Conservation (phyloP, 1,140 invertebrate genomes). For the Catajapyx aquilonaris region DNA sequence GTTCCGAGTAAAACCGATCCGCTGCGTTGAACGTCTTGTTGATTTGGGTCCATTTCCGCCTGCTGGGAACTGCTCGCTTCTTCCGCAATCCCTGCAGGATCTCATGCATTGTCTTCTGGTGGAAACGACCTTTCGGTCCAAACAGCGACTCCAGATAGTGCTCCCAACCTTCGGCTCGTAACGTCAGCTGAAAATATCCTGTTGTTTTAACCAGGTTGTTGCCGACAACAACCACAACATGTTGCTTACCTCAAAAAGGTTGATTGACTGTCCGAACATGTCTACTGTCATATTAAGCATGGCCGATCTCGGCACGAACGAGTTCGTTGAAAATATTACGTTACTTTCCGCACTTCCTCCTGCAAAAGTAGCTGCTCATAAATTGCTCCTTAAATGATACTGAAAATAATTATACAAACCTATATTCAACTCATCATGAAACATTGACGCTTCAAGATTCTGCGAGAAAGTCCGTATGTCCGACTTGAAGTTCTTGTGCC, state of each 20-base stretch:
- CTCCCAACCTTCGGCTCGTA: slow-evolving; percentile 65
- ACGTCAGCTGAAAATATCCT: slow-evolving; percentile 32
- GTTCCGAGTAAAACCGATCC: slow-evolving; percentile 32
- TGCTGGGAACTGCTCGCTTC: slow-evolving; percentile 19
- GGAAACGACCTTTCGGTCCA: slow-evolving; percentile 45
- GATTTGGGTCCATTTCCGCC: slow-evolving; percentile 28
- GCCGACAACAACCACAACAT: not conserved
- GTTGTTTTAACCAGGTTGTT: not conserved
- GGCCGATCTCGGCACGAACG: slow-evolving; percentile 63
- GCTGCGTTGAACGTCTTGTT: slow-evolving; percentile 36
- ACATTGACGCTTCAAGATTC: slow-evolving; percentile 70
- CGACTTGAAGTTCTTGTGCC: slow-evolving; percentile 43
- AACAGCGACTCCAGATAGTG: slow-evolving; percentile 59
- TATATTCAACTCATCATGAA: slow-evolving; percentile 66
- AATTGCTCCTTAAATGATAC: not conserved
- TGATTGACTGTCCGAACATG: slow-evolving; percentile 74
- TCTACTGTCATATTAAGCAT: slow-evolving; percentile 68
- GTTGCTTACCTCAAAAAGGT: slow-evolving; percentile 45
- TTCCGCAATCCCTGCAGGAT: slow-evolving; percentile 31
- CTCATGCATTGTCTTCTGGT: slow-evolving; percentile 32
- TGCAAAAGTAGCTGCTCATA: slow-evolving; percentile 14
- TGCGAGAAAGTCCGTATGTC: slow-evolving; percentile 73
- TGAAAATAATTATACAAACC: slow-evolving; percentile 23
- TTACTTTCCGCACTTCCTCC: slow-evolving; percentile 55
- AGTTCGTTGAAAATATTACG: slow-evolving; percentile 70